These are phyloP conservation scores for Euschistus heros DNA, from an alignment of 1,140 invertebrate genomes.

Conservation along the genomic window DNA sequence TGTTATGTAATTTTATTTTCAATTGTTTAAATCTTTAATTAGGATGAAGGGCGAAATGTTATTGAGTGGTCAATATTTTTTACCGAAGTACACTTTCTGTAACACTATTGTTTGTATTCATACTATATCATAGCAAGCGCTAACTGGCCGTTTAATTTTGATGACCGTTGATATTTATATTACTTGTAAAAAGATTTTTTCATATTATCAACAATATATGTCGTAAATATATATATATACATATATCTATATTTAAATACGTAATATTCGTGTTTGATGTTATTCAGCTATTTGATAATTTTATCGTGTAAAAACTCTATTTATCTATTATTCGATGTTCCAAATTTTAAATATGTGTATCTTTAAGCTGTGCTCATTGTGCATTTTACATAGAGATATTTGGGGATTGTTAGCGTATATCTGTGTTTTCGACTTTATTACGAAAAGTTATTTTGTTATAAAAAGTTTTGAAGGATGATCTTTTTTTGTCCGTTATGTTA, in stretches of 20 bases:
- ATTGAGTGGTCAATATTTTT: no score
- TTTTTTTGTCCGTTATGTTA: not conserved
- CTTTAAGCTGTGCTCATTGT: constrained; percentile 19
- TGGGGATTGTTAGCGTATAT: constrained; percentile 10
- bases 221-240: no score
- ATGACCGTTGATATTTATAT: not conserved
- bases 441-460: constrained; percentile 4
- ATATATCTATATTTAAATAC: constrained; percentile 10
- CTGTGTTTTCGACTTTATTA: constrained; percentile 5
- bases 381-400: constrained; percentile 12
- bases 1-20: no score
- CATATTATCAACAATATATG: no score
- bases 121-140: no score
- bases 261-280: constrained; percentile 9
- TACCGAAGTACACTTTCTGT: no score
- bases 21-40: no score
- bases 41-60: no score
- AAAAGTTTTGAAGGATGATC: not conserved
- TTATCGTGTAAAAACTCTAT: constrained; percentile 3
- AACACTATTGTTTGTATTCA: no score
- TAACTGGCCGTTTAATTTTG: no score
- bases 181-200: not conserved
- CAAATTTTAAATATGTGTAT: constrained; percentile 19
- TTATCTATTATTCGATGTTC: not conserved
- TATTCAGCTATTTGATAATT: constrained; percentile 8